Base-by-base conservation (phyloP, 2,888 invertebrate species). In the Ophion ventricosus region DNA sequence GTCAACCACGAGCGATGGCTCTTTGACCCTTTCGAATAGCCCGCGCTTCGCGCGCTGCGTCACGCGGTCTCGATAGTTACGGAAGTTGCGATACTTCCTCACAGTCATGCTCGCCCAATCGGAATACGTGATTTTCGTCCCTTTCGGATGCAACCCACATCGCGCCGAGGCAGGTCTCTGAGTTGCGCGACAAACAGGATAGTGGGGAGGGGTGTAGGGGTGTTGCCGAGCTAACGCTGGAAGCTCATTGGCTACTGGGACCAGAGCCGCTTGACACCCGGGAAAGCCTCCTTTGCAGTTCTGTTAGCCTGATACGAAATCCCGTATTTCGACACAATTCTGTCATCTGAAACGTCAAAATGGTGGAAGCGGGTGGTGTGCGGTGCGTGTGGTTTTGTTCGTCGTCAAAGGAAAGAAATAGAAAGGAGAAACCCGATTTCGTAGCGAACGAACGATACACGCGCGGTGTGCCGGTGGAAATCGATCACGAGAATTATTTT, bases 311-410 rank as follows among this genome's bases (percentile, higher is more conserved):
- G 25, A 82, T 85, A 85, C 80, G 82, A 85, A 85, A 85, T 85
- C 85, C 85, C 85, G 85, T 82, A 85, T 85, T 85, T 85, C 85
- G 85, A 85, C 85, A 85, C 85, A 85, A 85, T 85, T 85, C 85
- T 85, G 85, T 85, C 85, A 85, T 85, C 85, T 85, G 85, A 85
- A 85, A 85, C 85, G 85, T 85, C 85, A 85, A 85, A 85, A 85
- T 82, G 85, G 82, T 76, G 85, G 80, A 79, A 85, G 85, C 79
- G 85, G 85, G 80, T 82, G 82, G 85, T 57, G 75, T 61, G 61
- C 73, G 56, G 72, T 49, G 70, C 59, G 80, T 73, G 74, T 64
- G 59, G 70, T 74, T 35, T 61, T 49, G 25, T 74, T 75, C 74
- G 78, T 54, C 43, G 77, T 29, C 7, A 57, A 77, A 80, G 49